Evolutionary conservation across 2,113 vertebrate genomes (phyloP), one percentile per base, ranked within the genome.

Genomic region (Thunnus thynnus): DNA sequence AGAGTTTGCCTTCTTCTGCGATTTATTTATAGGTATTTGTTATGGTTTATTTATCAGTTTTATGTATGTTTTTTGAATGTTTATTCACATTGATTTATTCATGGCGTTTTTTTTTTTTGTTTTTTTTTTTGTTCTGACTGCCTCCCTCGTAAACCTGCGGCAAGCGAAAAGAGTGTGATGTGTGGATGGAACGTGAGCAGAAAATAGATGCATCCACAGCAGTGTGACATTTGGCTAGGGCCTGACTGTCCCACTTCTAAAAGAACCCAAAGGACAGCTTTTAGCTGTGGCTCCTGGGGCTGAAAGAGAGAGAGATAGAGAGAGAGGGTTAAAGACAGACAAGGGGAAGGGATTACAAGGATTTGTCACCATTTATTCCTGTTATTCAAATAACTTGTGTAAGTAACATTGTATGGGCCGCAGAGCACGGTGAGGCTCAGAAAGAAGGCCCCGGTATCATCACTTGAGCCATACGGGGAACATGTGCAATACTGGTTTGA

Each of bases 41-140:
- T 72, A 87, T 88, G 82, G 61, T 89, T 92, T 91, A 88, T 91
- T 89, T 86, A 89, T 91, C 82, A n/a, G 16, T 85, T 89, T 83
- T 86, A 73, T 82, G 78, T 80, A 56, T 86, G 68, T 72, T 84
- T 78, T 79, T 90, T 36, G 61, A 88, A 86, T 90, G 91, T 93
- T 91, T 88, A 89, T 93, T 88, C 83, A 76, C 62, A 54, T 86
- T 93, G 76, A 92, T 89, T 91, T 86, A 87, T 89, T 90, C 57
- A 73, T 79, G 60, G 13, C 66, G 36, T 64, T 57, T 69, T 50
- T 80, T 68, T 72, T 18, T 62, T 20, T 20, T 5, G 14, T 17
- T 46, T 64, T 13, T 44, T 44, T 36, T 17, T 46, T 41, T 30
- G 2, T 41, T 41, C 36, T 20, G n/a, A 85, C 56, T 36, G 65